Conservation (phyloP, 1,140 invertebrate species). For the Ceratoteleas bidentatus region DNA sequence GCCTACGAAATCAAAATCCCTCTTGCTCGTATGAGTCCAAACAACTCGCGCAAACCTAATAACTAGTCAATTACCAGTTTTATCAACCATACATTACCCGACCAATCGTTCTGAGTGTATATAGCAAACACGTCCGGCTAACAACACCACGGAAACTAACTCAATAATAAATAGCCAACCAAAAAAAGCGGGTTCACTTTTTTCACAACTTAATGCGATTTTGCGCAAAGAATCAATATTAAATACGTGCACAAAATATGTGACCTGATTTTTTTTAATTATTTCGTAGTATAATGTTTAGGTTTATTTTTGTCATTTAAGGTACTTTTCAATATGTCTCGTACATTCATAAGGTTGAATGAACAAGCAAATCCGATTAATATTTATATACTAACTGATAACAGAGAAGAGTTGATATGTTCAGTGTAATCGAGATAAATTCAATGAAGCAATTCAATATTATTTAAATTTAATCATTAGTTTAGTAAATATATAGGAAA, state of each 20-base stretch:
- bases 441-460: no score
- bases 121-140: slow-evolving; percentile 9
- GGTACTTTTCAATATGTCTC: no score
- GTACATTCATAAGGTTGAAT: no score
- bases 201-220: slow-evolving; percentile 8
- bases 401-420: no score
- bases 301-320: no score
- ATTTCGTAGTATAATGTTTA: no score
- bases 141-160: slow-evolving; percentile 22
- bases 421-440: no score
- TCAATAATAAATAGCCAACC: slow-evolving; percentile 38
- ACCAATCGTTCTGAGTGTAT: slow-evolving; percentile 12
- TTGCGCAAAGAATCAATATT: slow-evolving; percentile 24
- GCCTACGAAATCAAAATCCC: slow-evolving; percentile 33
- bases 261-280: no score
- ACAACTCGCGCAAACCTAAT: slow-evolving; percentile 34
- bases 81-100: slow-evolving; percentile 34
- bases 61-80: slow-evolving; percentile 36
- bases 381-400: no score
- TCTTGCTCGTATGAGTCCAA: slow-evolving; percentile 26
- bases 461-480: no score
- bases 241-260: slow-evolving; percentile 4
- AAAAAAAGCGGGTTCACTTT: slow-evolving; percentile 19
- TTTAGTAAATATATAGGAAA: no score
- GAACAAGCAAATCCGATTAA: no score